Evolutionary conservation across 1,140 invertebrate genomes (phyloP).

Genomic region (Drosophila athabasca): DNA sequence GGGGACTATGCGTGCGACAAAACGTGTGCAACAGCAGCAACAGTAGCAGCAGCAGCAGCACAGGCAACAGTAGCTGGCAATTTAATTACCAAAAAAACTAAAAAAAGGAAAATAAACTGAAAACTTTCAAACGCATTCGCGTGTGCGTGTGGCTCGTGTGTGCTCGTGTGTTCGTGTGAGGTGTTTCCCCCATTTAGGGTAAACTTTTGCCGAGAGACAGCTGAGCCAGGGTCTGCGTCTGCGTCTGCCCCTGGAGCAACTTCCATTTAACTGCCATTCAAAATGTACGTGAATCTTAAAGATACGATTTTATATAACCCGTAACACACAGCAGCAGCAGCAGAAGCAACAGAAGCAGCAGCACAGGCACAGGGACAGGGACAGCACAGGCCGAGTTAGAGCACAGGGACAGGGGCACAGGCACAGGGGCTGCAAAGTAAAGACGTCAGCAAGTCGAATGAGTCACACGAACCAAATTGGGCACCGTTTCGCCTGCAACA

Average conservation of each 20-base stretch:
- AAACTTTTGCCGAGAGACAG: conserved; percentile 40
- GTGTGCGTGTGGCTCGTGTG: conserved; percentile 24
- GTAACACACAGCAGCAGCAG: not conserved
- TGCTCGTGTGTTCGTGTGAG: conserved; percentile 24
- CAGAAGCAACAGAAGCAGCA: no score
- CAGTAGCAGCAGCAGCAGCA: conserved; percentile 21
- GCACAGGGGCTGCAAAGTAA: conserved; percentile 10
- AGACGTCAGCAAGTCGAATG: conserved; percentile 55
- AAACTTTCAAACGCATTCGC: conserved; percentile 48
- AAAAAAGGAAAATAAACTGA: not conserved
- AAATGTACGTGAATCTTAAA: conserved; percentile 41
- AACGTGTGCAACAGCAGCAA: conserved; percentile 54
- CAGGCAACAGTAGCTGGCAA: conserved; percentile 30
- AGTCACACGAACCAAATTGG: conserved; percentile 48
- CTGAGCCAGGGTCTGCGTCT: conserved; percentile 29
- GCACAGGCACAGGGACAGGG: not conserved
- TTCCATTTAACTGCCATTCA: conserved; percentile 29
- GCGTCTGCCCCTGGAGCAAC: no score
- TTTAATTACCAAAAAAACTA: conserved; percentile 50
- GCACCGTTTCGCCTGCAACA: conserved; percentile 25
- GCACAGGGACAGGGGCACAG: no score
- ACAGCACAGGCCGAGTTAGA: no score
- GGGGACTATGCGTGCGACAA: conserved; percentile 78
- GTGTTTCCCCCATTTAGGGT: conserved; percentile 32
- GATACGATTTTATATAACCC: conserved; percentile 34